A percentile compares a stretch with the other conserved stretches of the same genome.
Evolutionary conservation across 2,113 vertebrate species (phyloP).

Genomic region (Toxotes chatareus): DNA sequence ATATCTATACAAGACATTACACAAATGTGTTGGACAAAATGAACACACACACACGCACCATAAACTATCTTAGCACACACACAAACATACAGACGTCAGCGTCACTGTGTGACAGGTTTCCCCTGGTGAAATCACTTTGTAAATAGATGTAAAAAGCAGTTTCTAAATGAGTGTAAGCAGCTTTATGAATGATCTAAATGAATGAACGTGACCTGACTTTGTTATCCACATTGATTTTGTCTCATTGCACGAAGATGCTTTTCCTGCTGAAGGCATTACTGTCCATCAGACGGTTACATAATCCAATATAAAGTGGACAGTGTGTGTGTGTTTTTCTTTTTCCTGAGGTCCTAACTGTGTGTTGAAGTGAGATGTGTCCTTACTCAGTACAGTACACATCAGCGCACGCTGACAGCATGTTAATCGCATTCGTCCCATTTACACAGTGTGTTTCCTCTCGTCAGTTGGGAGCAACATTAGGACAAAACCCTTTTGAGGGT

Average conservation of each 20-base stretch:
- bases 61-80: neutral
- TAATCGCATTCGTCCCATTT: slow-evolving; percentile 60
- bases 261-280: slow-evolving; percentile 23
- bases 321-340: neutral
- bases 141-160: neutral
- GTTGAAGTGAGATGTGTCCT: neutral
- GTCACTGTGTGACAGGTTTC: neutral
- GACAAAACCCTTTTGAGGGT: slow-evolving; percentile 60
- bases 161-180: neutral
- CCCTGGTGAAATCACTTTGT: neutral
- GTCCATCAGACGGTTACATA: slow-evolving; percentile 54
- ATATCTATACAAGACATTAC: too few species aligned
- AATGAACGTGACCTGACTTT: slow-evolving; percentile 14
- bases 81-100: neutral
- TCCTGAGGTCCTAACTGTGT: slow-evolving; percentile 23
- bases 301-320: slow-evolving; percentile 34
- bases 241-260: slow-evolving; percentile 35
- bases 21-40: too few species aligned
- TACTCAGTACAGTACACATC: slow-evolving; percentile 21
- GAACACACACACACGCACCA: too few species aligned
- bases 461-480: slow-evolving; percentile 42
- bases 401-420: slow-evolving; percentile 43
- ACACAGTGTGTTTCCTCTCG: slow-evolving; percentile 47
- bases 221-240: slow-evolving; percentile 46
- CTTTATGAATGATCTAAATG: slow-evolving; percentile 8